Evolutionary conservation across 1,140 invertebrate genomes (phyloP).

Genomic region (Telenomus remus): DNA sequence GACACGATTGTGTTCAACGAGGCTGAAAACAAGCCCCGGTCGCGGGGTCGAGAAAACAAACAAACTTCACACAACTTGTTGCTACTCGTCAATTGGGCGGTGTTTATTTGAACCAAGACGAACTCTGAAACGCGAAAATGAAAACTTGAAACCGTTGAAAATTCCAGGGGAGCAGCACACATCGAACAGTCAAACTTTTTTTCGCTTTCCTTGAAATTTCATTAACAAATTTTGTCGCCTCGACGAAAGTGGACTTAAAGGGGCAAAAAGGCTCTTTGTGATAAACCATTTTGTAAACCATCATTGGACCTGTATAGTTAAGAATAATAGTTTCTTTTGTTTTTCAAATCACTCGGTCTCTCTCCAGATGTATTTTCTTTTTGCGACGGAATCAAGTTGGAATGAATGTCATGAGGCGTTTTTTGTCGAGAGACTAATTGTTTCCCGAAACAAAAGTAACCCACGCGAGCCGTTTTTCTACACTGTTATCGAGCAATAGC

Average conservation of each 20-base stretch:
- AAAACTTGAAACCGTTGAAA: slow-evolving; percentile 60
- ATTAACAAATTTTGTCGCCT: slow-evolving; percentile 7
- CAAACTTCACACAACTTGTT: slow-evolving; percentile 16
- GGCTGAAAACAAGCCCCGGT: slow-evolving; percentile 49
- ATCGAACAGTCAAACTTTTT: no score
- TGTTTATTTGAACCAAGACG: slow-evolving; percentile 54
- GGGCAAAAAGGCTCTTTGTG: slow-evolving; percentile 52
- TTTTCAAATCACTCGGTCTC: slow-evolving; percentile 45
- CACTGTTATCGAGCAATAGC: slow-evolving; percentile 68
- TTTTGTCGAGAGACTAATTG: no score
- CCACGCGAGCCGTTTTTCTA: slow-evolving; percentile 25
- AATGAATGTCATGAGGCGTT: not conserved
- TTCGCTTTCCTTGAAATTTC: no score
- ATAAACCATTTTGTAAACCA: slow-evolving; percentile 45
- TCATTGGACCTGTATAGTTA: slow-evolving; percentile 34
- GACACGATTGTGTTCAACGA: slow-evolving; percentile 65
- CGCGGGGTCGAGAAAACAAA: slow-evolving; percentile 64
- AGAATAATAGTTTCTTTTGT: slow-evolving; percentile 35
- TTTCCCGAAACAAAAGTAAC: no score
- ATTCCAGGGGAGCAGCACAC: slow-evolving; percentile 59
- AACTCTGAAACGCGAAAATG: slow-evolving; percentile 60
- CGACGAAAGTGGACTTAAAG: slow-evolving; percentile 32
- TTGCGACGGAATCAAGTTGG: not conserved
- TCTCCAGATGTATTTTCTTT: slow-evolving; percentile 58
- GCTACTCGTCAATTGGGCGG: slow-evolving; percentile 61